Evolutionary conservation across 2,888 invertebrate species (phyloP), one percentile per base, ranked within the genome.

Genomic region (Agonopterix heracliana): DNA sequence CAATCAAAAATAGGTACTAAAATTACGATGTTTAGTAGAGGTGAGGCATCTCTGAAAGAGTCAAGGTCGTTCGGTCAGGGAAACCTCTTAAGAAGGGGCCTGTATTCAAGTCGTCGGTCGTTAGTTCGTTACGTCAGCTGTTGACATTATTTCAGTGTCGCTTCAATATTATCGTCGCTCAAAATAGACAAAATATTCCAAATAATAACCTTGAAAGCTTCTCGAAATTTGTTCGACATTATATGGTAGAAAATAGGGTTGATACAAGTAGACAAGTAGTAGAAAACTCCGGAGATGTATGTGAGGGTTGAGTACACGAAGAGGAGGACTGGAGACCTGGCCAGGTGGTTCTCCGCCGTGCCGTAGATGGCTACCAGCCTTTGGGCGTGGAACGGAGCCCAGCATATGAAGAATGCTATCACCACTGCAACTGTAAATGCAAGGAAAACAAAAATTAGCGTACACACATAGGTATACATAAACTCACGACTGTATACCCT

Each of bases 311-410:
- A 89, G 78, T 94, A 94, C 5, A 92, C 83, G n/a, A 88, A 82
- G 47, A 89, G 81, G 41, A 92, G 80, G 48, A 84, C 58, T 54
- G 79, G 75, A 4, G 83, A 82, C 52, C 78, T 69, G 65, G 86
- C 79, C 9, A 58, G 60, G 45, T 88, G 79, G 53, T 82, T 65
- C 38, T 80, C 78, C 9, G 89, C 78, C 58, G 91, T 86, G 48
- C 93, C 91, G 78, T 96, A 93, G 53, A 94, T 92, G 9, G 94
- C 94, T 52, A 96, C 90, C 46, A 98, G 90, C 9, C 98, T 90
- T 75, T 98, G 98, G 0, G 96, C 94, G 79, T 98, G 98, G 82
- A 97, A 98, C 1, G 98, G 98, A 0, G 95, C 95, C 95, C 95
- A 96, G 80, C 96, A 97, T 34, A 96, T 88, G 83, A 95, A 95